Conservation (phyloP, 2,797 vertebrate genomes). For the Pantherophis alleghaniensis region DNA sequence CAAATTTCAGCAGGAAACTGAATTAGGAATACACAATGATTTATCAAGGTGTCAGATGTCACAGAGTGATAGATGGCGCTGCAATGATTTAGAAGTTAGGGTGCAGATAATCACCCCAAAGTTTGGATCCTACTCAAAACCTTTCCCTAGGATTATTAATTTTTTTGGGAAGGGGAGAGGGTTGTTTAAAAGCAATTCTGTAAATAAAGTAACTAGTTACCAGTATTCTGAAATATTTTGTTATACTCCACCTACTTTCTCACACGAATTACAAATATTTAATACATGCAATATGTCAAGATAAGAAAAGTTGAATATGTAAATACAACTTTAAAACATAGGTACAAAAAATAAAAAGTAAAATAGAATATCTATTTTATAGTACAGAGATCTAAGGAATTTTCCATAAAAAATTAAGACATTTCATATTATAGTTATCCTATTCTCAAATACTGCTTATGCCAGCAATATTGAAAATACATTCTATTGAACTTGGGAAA, state of each 20-base stretch:
- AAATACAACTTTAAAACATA: background rate
- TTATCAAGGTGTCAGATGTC: constrained; percentile 62
- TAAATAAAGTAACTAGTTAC: background rate
- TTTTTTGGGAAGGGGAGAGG: background rate
- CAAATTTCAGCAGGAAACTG: constrained; percentile 37
- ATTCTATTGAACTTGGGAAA: background rate
- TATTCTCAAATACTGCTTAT: background rate
- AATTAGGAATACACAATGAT: constrained; percentile 60
- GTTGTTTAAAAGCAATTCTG: background rate
- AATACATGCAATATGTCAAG: background rate
- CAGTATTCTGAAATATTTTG: background rate
- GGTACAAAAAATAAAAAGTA: background rate
- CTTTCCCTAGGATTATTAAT: background rate
- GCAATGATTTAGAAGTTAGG: constrained; percentile 31
- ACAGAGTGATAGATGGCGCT: constrained; percentile 54
- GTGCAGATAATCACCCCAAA: constrained; percentile 35
- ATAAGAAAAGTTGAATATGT: background rate
- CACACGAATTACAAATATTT: background rate
- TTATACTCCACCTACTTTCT: background rate
- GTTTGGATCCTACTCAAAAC: constrained; percentile 43
- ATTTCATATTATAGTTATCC: background rate
- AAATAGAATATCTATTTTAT: background rate
- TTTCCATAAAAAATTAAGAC: background rate
- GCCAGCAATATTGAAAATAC: background rate
- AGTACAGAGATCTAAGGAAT: background rate